Base-by-base conservation (phyloP, 2,113 vertebrate genomes). In the Istiophorus platypterus region DNA sequence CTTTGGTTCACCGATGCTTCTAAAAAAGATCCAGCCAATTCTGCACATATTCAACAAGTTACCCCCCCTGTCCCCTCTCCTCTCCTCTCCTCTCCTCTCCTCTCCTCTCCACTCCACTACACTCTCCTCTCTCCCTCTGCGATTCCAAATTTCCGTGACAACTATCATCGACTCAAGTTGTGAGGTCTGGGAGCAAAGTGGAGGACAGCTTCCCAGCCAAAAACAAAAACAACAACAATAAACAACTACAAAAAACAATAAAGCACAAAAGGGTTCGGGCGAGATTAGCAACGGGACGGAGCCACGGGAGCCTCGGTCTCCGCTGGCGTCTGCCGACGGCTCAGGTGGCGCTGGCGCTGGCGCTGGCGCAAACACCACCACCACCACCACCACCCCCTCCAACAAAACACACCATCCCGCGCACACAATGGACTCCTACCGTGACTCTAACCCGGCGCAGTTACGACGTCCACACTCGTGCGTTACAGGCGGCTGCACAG, bases 371-470 rank as follows among this genome's bases (percentile, higher is more conserved):
- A n/a, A n/a, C n/a, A n/a, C n/a, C n/a, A n/a, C n/a, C n/a, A n/a
- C n/a, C n/a, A n/a, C n/a, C n/a, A n/a, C n/a, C n/a, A n/a, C n/a
- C n/a, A n/a, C n/a, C n/a, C n/a, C n/a, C n/a, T n/a, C n/a, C n/a
- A n/a, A n/a, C n/a, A n/a, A n/a, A n/a, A n/a, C n/a, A n/a, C n/a
- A n/a, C n/a, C n/a, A n/a, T n/a, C n/a, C n/a, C n/a, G n/a, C n/a
- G n/a, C n/a, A n/a, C n/a, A 5, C 0, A 26, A 4, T 2, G 7
- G 0, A 8, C 0, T 54, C 92, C 88, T 88, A 89, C 91, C 88
- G 78, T 87, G n/a, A n/a, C n/a, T n/a, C 2, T 80, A 27, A 37
- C 31, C 41, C 31, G 0, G 27, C 1, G 8, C 24, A 61, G 76
- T 56, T 76, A n/a, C 1, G 64, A 12, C 54, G 15, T 59, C 42